phyloP scores from a whole-genome alignment of 35 echinoderm and acorn worm species.

The Ophioderma brevispina region DNA sequence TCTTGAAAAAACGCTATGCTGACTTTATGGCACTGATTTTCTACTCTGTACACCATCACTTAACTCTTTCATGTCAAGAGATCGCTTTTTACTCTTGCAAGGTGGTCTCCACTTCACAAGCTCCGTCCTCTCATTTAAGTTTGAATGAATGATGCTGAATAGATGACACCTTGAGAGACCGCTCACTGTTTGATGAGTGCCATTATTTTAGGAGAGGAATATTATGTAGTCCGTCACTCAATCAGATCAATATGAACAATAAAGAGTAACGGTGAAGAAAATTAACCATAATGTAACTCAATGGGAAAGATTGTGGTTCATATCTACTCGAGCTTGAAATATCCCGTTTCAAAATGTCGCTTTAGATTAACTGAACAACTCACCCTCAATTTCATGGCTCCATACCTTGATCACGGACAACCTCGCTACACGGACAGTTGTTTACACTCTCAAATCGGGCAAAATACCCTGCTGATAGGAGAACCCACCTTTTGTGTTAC shows the following conservation, averaged over 20 bases:
- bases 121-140: background rate
- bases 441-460: conserved; percentile 4
- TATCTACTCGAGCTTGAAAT: background rate
- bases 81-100: background rate
- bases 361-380: background rate
- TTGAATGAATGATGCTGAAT: too few species aligned
- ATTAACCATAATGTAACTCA: background rate
- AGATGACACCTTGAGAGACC: too few species aligned
- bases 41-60: background rate
- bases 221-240: too few species aligned
- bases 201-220: background rate
- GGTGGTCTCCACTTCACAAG: conserved; percentile 12
- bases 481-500: too few species aligned
- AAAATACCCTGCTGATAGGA: too few species aligned
- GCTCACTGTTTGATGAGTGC: conserved; percentile 22
- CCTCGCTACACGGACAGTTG: too few species aligned
- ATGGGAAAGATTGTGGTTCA: background rate
- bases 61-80: background rate
- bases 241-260: too few species aligned
- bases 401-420: too few species aligned
- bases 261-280: background rate
- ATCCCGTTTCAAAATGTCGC: background rate
- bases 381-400: conserved; percentile 22
- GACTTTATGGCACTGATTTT: conserved; percentile 1
- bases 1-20: background rate